phyloP scores from a whole-genome alignment of 2,113 vertebrate species.

The Zosterops hypoxanthus region DNA sequence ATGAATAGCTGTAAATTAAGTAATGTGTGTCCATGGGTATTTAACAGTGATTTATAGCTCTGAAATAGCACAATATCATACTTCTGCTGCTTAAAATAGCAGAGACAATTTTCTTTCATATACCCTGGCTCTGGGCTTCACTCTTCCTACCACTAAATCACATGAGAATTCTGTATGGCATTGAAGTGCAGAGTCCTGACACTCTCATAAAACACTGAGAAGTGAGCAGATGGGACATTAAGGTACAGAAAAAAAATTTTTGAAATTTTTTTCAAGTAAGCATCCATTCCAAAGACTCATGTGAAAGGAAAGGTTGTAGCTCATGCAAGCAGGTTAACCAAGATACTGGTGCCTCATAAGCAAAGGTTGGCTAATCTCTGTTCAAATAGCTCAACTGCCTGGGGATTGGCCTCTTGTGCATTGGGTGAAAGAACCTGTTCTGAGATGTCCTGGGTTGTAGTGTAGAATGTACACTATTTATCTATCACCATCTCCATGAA shows the following conservation, averaged over 20 bases:
- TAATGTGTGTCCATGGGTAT: background rate
- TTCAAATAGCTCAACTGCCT: rapidly evolving
- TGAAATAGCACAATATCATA: background rate
- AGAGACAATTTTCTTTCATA: background rate
- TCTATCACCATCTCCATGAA: too few relatives aligned
- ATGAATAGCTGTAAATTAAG: background rate
- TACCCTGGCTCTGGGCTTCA: background rate
- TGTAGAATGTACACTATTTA: too few relatives aligned
- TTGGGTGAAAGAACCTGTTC: rapidly evolving
- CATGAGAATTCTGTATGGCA: rapidly evolving
- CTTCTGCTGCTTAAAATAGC: background rate
- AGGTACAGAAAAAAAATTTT: background rate
- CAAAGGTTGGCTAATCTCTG: background rate
- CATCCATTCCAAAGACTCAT: background rate
- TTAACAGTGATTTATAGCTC: background rate
- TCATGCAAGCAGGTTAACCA: background rate
- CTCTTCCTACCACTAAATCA: background rate
- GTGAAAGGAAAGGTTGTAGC: background rate
- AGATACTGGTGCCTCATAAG: rapidly evolving
- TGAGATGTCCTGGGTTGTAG: too few relatives aligned
- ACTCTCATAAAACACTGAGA: background rate
- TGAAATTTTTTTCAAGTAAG: background rate
- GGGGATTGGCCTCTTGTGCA: background rate
- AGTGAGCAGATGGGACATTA: background rate
- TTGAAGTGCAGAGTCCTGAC: background rate